Percentiles rank a stretch among this genome's conserved stretches.
These are phyloP conservation scores for Ancistrus triradiatus DNA, from an alignment of 2,113 vertebrate species.

Conservation along the genomic window DNA sequence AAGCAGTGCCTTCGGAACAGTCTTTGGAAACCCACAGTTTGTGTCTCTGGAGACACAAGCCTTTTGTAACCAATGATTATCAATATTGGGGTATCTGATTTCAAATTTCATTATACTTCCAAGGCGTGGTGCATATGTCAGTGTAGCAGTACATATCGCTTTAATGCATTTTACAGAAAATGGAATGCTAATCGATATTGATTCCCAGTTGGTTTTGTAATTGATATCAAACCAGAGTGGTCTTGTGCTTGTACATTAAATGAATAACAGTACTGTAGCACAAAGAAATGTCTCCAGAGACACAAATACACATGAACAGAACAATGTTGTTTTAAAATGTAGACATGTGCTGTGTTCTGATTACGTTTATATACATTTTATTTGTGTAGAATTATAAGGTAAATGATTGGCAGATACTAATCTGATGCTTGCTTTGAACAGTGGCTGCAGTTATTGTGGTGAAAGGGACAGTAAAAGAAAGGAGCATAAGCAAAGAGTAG, in stretches of 20 bases:
- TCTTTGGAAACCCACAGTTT: no score
- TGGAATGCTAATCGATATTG: slow-evolving; percentile 4
- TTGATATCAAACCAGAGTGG: background rate
- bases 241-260: background rate
- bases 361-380: no score
- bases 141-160: background rate
- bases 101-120: background rate
- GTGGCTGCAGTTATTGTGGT: no score
- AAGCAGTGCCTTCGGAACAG: no score
- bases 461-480: no score
- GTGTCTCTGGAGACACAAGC: background rate
- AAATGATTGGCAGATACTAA: no score
- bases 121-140: background rate
- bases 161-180: slow-evolving; percentile 7
- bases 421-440: no score
- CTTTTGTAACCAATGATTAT: background rate
- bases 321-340: no score
- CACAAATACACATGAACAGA: no score
- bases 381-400: no score
- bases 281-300: background rate
- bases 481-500: no score
- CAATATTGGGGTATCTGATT: background rate
- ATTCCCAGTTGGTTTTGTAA: slow-evolving; percentile 1
- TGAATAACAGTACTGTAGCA: background rate
- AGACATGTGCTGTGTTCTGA: no score